Conservation (phyloP, 2,113 vertebrate species). For the Phasianus colchicus region DNA sequence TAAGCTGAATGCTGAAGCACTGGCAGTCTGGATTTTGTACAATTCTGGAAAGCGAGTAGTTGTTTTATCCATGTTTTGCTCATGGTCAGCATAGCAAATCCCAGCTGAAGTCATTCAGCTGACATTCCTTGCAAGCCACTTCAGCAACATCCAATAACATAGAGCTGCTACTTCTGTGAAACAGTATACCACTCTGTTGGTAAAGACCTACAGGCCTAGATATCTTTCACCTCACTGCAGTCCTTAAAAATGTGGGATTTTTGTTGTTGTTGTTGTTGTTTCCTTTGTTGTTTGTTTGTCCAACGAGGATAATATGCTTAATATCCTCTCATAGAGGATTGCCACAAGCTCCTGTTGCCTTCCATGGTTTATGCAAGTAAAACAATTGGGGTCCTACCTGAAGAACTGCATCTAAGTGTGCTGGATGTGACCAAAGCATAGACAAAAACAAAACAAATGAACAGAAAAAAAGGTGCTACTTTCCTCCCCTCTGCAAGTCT, state of each 20-base stretch:
- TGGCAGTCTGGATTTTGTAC: neutral
- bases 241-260: neutral
- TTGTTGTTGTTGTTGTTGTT: neutral
- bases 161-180: fast-evolving
- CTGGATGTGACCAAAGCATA: neutral
- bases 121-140: neutral
- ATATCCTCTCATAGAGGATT: neutral
- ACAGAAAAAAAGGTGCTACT: neutral
- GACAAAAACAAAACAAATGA: neutral
- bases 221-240: neutral
- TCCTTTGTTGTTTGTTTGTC: neutral
- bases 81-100: neutral
- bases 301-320: neutral
- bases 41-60: neutral
- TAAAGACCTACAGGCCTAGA: neutral
- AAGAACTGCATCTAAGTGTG: neutral
- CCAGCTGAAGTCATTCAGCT: neutral
- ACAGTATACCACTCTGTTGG: neutral
- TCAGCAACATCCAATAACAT: neutral
- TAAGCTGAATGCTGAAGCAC: neutral
- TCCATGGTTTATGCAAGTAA: neutral
- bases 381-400: neutral
- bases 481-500: neutral
- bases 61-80: neutral
- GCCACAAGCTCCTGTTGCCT: fast-evolving